Conservation (phyloP, 2,888 invertebrate genomes). For the Steinernema carpocapsae region DNA sequence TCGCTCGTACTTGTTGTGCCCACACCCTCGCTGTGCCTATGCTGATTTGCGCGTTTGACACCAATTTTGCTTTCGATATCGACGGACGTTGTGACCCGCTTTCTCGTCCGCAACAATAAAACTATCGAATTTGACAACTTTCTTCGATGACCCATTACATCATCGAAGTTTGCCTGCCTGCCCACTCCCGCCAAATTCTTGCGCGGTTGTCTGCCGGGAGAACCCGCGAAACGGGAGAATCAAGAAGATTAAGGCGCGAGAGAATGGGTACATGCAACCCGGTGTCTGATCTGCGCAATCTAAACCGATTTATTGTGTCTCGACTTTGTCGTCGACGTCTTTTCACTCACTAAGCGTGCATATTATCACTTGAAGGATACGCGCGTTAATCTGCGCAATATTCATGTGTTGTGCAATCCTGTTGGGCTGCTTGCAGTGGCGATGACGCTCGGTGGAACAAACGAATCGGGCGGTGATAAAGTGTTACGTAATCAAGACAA, state of each 20-base stretch:
- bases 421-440: conserved; percentile 3
- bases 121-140: conserved; percentile 27
- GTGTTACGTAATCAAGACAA: conserved; percentile 12
- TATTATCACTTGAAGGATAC: not conserved
- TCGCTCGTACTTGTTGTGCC: too few species aligned
- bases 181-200: too few species aligned
- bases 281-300: conserved; percentile 30
- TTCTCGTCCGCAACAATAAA: conserved; percentile 19
- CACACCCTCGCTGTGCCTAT: too few species aligned
- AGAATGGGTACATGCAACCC: conserved; percentile 14
- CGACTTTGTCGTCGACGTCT: not conserved
- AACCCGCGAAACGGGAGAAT: too few species aligned
- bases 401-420: conserved; percentile 11
- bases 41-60: not conserved
- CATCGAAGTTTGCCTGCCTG: too few species aligned
- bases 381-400: not conserved
- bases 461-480: not conserved
- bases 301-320: not conserved
- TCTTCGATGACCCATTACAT: conserved; percentile 31
- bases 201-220: too few species aligned
- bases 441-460: not conserved
- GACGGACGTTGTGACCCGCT: conserved; percentile 27
- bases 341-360: conserved; percentile 7
- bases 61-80: conserved; percentile 28
- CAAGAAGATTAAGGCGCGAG: not conserved